Evolutionary conservation across 1,140 invertebrate genomes (phyloP), one percentile per base, ranked within the genome.

Genomic region (Sarcophaga peregrina): DNA sequence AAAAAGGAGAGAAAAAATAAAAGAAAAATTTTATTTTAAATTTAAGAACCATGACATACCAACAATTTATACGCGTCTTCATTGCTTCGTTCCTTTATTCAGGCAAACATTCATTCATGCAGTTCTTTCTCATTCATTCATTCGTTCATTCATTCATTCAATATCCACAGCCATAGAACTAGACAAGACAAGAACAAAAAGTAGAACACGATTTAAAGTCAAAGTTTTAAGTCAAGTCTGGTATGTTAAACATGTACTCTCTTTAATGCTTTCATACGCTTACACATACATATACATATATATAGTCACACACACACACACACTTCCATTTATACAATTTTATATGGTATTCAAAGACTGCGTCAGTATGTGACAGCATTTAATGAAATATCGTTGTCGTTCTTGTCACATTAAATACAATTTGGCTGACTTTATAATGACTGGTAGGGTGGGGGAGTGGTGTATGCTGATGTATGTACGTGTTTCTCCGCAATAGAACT

Each of bases 351-450:
- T 15, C n/a, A 58, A 58, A 58, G 11, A 11, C 54, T 58, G n/a
- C n/a, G 54, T 58, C 54, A 58, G 13, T 37, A 58, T n/a, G n/a
- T 37, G 54, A 58, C 54, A 58, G 54, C 13, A 58, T 58, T 58
- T 58, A 58, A 58, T 58, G 54, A 58, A 58, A 58, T 58, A 58
- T 58, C 54, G 11, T 58, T 58, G 54, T 58, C 54, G 54, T 58
- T 58, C 54, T 58, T 58, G 54, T 58, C 54, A 58, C 54, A 58
- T 58, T 58, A 58, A 58, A 58, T 58, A 58, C n/a, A 58, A 15
- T 54, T 58, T 58, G 54, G 54, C 11, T 58, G 54, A 58, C 54
- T 58, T 58, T 58, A 58, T 58, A 58, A 58, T 58, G 11, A 58
- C 11, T 58, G 54, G 13, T 37, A 4, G 4, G 25, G 25, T 1